Percentiles rank a stretch among this genome's conserved stretches.
phyloP scores from a whole-genome alignment of 2,888 invertebrate species.

The Eupithecia vulgata region DNA sequence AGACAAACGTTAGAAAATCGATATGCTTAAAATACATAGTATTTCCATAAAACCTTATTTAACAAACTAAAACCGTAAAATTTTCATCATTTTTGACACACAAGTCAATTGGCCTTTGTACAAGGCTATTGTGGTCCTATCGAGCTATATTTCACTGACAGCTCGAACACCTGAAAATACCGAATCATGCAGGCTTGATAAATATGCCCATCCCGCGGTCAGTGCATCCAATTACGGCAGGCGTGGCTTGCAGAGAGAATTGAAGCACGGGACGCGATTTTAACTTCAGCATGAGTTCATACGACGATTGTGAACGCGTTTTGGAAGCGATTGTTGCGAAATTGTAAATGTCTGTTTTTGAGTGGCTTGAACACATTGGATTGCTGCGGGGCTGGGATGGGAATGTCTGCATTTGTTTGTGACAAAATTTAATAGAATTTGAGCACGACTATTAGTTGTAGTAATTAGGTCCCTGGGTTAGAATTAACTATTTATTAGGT shows the following conservation, averaged over 20 bases:
- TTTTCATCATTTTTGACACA: slow-evolving; percentile 16
- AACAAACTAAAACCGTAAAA: background rate
- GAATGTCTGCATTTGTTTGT: background rate
- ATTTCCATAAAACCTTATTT: background rate
- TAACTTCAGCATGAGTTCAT: slow-evolving; percentile 23
- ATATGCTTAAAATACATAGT: background rate
- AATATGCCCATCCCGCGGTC: slow-evolving; percentile 74
- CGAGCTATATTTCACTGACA: slow-evolving; percentile 22
- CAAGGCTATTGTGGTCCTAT: slow-evolving; percentile 21
- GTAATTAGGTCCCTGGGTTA: background rate
- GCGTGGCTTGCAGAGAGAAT: slow-evolving; percentile 45
- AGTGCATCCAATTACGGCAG: slow-evolving; percentile 76
- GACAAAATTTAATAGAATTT: background rate
- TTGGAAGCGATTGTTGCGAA: slow-evolving; percentile 10
- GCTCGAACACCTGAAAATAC: slow-evolving; percentile 60
- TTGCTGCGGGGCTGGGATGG: background rate
- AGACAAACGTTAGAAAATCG: no score
- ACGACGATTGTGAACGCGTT: slow-evolving; percentile 11
- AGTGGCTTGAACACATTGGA: slow-evolving; percentile 4
- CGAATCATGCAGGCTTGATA: slow-evolving; percentile 62
- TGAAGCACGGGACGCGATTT: slow-evolving; percentile 32
- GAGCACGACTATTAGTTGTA: background rate
- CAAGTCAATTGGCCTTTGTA: slow-evolving; percentile 15
- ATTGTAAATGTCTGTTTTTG: slow-evolving; percentile 15
- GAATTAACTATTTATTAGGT: background rate